Conservation (phyloP, 2,888 invertebrate genomes). For the Bruchidius siliquastri region DNA sequence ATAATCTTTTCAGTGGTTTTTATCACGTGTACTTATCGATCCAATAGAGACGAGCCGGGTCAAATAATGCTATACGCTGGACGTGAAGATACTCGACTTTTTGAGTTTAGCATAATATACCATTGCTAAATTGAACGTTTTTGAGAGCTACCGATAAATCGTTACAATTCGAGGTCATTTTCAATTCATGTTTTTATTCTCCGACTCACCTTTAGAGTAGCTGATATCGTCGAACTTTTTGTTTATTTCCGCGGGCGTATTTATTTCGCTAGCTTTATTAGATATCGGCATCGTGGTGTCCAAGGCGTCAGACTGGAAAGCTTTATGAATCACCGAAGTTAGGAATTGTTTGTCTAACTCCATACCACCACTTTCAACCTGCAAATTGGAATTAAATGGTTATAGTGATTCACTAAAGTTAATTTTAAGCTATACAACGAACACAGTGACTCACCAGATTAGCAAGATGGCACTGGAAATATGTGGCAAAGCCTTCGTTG, state of each 20-base stretch:
- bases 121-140: too few relatives aligned
- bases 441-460: constrained; percentile 52
- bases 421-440: too few relatives aligned
- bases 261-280: constrained; percentile 41
- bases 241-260: constrained; percentile 50
- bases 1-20: too few relatives aligned
- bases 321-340: constrained; percentile 59
- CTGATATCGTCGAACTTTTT: constrained; percentile 57
- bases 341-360: constrained; percentile 63
- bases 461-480: constrained; percentile 66
- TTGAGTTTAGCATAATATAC: too few relatives aligned
- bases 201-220: constrained; percentile 57
- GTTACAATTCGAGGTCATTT: too few relatives aligned
- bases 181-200: not conserved
- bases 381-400: not conserved
- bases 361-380: constrained; percentile 36
- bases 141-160: too few relatives aligned
- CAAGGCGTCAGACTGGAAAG: constrained; percentile 19
- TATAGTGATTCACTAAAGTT: too few relatives aligned
- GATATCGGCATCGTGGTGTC: constrained; percentile 51
- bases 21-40: too few relatives aligned
- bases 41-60: too few relatives aligned
- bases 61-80: too few relatives aligned
- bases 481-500: constrained; percentile 70
- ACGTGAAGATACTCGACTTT: too few relatives aligned